Conservation (phyloP, 1,140 invertebrate species). For the Tetragnatha versicolor region DNA sequence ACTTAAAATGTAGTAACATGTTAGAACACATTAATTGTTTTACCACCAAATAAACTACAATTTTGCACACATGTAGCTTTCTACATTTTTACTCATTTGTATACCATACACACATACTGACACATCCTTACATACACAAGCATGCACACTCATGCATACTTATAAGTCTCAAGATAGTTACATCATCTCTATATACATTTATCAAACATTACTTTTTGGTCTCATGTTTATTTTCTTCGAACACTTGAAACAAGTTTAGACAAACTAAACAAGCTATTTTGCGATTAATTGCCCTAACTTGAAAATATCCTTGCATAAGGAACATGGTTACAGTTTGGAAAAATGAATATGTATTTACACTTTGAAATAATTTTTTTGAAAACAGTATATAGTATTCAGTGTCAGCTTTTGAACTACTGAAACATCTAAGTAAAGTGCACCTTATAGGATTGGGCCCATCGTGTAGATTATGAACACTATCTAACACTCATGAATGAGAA, state of each 20-base stretch:
- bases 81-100: constrained; percentile 18
- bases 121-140: neutral
- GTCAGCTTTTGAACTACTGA: constrained; percentile 38
- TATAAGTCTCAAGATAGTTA: constrained; percentile 33
- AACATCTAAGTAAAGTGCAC: constrained; percentile 53
- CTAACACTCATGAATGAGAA: constrained; percentile 46
- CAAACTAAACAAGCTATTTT: too few species aligned
- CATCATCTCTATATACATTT: constrained; percentile 42
- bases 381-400: constrained; percentile 20
- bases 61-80: constrained; percentile 31
- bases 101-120: constrained; percentile 19
- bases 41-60: constrained; percentile 16
- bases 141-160: neutral
- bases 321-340: constrained; percentile 34
- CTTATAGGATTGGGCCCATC: constrained; percentile 53
- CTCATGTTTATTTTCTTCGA: constrained; percentile 31
- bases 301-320: constrained; percentile 42
- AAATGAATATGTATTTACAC: constrained; percentile 36
- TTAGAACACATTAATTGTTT: neutral
- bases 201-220: constrained; percentile 50
- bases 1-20: constrained; percentile 5
- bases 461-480: constrained; percentile 41
- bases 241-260: constrained; percentile 28
- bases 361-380: constrained; percentile 35
- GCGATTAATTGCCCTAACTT: constrained; percentile 27